phyloP scores from a whole-genome alignment of 1,140 invertebrate genomes.

The Helicorthomorpha holstii region DNA sequence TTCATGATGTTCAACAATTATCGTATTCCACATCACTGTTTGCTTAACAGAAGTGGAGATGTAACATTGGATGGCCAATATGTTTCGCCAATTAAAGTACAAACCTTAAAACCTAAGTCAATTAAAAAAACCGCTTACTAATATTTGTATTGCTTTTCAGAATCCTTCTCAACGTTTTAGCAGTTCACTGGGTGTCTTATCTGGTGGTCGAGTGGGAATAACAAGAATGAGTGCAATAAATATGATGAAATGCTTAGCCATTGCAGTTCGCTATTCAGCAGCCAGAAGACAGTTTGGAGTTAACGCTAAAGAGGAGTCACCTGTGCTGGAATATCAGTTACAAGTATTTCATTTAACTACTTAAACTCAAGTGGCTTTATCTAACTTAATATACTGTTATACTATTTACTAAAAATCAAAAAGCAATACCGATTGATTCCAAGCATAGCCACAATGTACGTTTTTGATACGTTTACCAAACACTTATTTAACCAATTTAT shows the following conservation, averaged over 20 bases:
- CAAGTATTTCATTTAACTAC: no score
- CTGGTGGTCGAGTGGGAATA: slow-evolving; percentile 54
- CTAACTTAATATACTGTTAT: not conserved
- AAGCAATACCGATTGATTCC: slow-evolving; percentile 85
- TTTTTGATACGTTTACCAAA: slow-evolving; percentile 49
- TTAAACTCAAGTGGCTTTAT: no score
- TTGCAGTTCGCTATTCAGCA: slow-evolving; percentile 77
- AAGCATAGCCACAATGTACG: slow-evolving; percentile 63
- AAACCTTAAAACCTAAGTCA: no score
- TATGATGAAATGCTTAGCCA: slow-evolving; percentile 51
- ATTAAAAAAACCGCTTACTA: no score
- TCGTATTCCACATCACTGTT: slow-evolving; percentile 56
- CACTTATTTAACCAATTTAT: slow-evolving; percentile 37
- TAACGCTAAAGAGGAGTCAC: slow-evolving; percentile 39
- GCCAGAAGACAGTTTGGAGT: slow-evolving; percentile 77
- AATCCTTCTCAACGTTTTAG: slow-evolving; percentile 57
- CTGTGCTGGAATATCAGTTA: slow-evolving; percentile 79
- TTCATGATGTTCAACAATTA: slow-evolving; percentile 77
- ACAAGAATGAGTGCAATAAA: slow-evolving; percentile 47
- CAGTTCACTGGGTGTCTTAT: slow-evolving; percentile 65
- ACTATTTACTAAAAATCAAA: slow-evolving; percentile 8
- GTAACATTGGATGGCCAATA: slow-evolving; percentile 70
- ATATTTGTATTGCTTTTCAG: no score
- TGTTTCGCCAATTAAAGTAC: slow-evolving; percentile 38
- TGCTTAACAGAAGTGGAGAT: slow-evolving; percentile 74